Conservation (phyloP, 2,888 invertebrate genomes). For the Invenusta paracnida region DNA sequence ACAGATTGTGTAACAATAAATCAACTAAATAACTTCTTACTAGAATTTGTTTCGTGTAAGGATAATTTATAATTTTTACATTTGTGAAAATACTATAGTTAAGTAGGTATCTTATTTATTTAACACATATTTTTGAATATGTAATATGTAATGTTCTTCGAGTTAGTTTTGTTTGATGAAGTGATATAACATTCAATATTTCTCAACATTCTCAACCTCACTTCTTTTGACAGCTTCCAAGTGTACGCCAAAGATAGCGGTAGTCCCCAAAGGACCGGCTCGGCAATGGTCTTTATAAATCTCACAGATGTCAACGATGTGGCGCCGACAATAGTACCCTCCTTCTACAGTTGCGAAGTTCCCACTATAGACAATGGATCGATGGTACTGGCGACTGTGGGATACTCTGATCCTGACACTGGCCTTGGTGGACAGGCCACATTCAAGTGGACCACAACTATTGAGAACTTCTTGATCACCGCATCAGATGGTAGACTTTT, state of each 20-base stretch:
- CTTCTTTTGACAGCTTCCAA: constrained; percentile 12
- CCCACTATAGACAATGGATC: constrained; percentile 24
- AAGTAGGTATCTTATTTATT: too few species aligned
- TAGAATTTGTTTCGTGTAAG: too few species aligned
- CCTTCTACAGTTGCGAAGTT: constrained; percentile 20
- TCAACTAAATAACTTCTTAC: too few species aligned
- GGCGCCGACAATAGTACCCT: background rate
- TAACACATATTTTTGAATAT: too few species aligned
- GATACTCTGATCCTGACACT: background rate
- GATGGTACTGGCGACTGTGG: constrained; percentile 18
- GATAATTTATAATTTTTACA: too few species aligned
- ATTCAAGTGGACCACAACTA: constrained; percentile 13
- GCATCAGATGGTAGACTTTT: background rate
- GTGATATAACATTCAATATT: background rate
- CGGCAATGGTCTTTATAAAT: background rate
- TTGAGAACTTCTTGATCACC: background rate
- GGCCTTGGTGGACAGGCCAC: constrained; percentile 1
- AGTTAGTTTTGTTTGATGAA: too few species aligned
- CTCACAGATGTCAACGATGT: constrained; percentile 27
- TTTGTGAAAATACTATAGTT: too few species aligned
- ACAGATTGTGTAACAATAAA: too few species aligned
- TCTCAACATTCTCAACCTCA: background rate
- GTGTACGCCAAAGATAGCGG: background rate
- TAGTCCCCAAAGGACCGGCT: background rate
- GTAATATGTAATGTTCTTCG: too few species aligned